A percentile compares a stretch with the other conserved stretches of the same genome.
phyloP scores from a whole-genome alignment of 2,888 invertebrate species.

The Psococerastis gibbosa region DNA sequence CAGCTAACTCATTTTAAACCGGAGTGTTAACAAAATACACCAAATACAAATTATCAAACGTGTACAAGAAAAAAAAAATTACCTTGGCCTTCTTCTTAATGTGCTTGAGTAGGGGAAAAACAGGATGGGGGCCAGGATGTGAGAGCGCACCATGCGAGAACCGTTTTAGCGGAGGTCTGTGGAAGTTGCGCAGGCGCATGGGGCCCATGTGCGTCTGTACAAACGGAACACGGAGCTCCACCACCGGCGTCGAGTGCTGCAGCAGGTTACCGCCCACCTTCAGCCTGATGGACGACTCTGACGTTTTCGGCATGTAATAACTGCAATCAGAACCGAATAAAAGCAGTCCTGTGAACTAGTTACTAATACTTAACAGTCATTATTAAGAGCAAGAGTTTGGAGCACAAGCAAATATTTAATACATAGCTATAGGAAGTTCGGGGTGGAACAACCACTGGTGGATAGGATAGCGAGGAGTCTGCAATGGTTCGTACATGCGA shows the following conservation, averaged over 20 bases:
- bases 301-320: conserved; percentile 79
- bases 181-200: conserved; percentile 74
- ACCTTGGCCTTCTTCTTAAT: conserved; percentile 82
- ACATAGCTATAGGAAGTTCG: no score
- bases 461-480: no score
- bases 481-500: no score
- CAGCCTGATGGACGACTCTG: conserved; percentile 54
- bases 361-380: no score
- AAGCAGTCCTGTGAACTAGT: no score
- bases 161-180: conserved; percentile 74
- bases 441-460: no score
- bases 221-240: conserved; percentile 84
- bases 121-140: conserved; percentile 53
- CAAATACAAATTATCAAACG: no score
- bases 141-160: conserved; percentile 68
- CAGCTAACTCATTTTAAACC: no score
- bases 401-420: no score
- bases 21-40: no score
- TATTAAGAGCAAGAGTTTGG: no score
- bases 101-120: conserved; percentile 69
- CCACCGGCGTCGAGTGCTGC: conserved; percentile 95
- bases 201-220: conserved; percentile 86
- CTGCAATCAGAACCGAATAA: conserved; percentile 36
- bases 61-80: no score
- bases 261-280: conserved; percentile 81